A percentile compares a stretch with the other conserved stretches of the same genome.
These are phyloP conservation scores for Neoscelio sp. DNA, from an alignment of 2,888 invertebrate species.

Conservation along the genomic window DNA sequence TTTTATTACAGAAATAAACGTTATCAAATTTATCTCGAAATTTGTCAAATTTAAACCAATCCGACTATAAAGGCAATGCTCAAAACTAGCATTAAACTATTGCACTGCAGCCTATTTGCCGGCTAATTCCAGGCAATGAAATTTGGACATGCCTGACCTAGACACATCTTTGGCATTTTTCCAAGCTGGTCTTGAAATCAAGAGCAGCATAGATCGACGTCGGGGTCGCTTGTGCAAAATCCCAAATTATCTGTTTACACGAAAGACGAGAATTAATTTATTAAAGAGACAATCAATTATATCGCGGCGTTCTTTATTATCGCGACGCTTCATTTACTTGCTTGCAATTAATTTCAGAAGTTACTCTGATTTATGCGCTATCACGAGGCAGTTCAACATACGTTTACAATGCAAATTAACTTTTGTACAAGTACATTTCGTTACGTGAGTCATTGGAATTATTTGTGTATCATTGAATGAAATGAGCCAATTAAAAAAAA, in stretches of 20 bases:
- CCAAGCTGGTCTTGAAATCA: constrained; percentile 81
- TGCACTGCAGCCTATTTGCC: constrained; percentile 63
- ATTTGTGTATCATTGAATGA: background rate
- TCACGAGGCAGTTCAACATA: background rate
- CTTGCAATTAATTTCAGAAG: constrained; percentile 6
- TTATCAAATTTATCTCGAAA: constrained; percentile 40
- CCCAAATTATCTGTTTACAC: constrained; percentile 79
- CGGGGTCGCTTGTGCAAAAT: constrained; percentile 80
- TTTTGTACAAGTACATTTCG: background rate
- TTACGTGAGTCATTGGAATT: background rate
- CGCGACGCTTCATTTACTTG: constrained; percentile 30
- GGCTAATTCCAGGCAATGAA: constrained; percentile 56
- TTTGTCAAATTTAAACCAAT: constrained; percentile 40
- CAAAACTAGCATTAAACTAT: constrained; percentile 46
- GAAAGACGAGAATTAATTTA: constrained; percentile 78
- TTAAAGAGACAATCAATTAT: constrained; percentile 52
- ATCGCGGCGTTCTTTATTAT: constrained; percentile 30
- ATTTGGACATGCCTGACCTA: constrained; percentile 76
- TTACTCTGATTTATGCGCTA: background rate
- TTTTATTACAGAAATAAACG: constrained; percentile 33
- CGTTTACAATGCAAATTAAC: constrained; percentile 16
- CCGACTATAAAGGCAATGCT: constrained; percentile 12
- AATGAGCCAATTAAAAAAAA: too few relatives aligned
- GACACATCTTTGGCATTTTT: constrained; percentile 79
- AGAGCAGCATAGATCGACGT: constrained; percentile 76